Conservation (phyloP, 2,113 vertebrate species). For the Centropristis striata region DNA sequence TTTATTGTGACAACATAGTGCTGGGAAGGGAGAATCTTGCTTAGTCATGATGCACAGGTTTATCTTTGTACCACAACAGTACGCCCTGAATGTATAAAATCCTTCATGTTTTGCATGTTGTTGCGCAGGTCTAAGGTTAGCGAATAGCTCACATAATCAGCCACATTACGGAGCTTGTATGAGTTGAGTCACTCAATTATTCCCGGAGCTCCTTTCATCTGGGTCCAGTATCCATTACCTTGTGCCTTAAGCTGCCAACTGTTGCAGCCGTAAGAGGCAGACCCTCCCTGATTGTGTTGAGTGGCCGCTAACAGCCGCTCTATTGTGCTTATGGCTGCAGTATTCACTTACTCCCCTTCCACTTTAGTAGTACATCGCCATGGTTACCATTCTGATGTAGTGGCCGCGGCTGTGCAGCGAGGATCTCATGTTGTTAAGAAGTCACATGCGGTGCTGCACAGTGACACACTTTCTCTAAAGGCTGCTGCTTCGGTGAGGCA, state of each 20-base stretch:
- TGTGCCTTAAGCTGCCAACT: conserved; percentile 75
- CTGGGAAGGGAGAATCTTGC: neutral
- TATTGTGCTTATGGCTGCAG: conserved; percentile 64
- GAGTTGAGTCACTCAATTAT: conserved; percentile 69
- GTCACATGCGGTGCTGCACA: conserved; percentile 49
- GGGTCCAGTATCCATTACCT: conserved; percentile 73
- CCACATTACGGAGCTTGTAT: conserved; percentile 26
- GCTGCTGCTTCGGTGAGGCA: conserved; percentile 41
- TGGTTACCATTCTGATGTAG: conserved; percentile 68
- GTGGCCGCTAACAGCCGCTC: conserved; percentile 64
- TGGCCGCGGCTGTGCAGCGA: conserved; percentile 23
- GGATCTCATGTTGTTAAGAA: conserved; percentile 57
- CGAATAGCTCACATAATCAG: conserved; percentile 34
- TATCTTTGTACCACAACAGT: neutral
- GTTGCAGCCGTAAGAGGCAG: conserved; percentile 56
- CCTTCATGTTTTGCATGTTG: neutral
- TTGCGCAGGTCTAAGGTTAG: conserved; percentile 1
- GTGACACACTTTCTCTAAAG: conserved; percentile 61
- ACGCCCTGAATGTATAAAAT: neutral
- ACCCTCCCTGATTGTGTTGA: conserved; percentile 60
- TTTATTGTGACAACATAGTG: neutral
- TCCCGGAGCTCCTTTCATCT: conserved; percentile 67
- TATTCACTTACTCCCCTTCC: conserved; percentile 64
- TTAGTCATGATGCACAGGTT: neutral
- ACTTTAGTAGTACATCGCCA: conserved; percentile 61